Evolutionary conservation across 2,797 vertebrate species (phyloP).

Genomic region (Triplophysa bombifrons): DNA sequence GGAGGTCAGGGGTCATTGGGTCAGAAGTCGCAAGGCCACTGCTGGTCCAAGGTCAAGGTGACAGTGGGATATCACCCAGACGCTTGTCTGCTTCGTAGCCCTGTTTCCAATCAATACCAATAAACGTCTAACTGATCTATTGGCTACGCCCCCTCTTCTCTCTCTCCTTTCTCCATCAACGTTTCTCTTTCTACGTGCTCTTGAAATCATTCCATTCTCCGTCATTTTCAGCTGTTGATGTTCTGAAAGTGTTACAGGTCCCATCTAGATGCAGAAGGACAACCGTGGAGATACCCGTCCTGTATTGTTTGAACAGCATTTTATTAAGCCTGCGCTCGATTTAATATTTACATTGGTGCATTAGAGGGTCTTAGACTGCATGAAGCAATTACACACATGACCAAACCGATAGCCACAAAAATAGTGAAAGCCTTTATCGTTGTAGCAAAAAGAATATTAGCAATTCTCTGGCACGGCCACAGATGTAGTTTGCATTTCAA

Average conservation of each 20-base stretch:
- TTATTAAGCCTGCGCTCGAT: slow-evolving; percentile 77
- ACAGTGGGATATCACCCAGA: slow-evolving; percentile 76
- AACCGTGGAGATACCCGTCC: slow-evolving; percentile 68
- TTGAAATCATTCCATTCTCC: slow-evolving; percentile 31
- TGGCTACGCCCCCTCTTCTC: slow-evolving; percentile 47
- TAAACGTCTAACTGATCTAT: slow-evolving; percentile 81
- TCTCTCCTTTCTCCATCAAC: neutral
- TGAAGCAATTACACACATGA: slow-evolving; percentile 81
- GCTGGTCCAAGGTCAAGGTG: slow-evolving; percentile 92
- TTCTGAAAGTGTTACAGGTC: slow-evolving; percentile 53
- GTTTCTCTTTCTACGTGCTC: neutral
- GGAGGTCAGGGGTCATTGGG: slow-evolving; percentile 65
- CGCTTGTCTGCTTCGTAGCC: slow-evolving; percentile 83
- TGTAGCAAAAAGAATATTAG: slow-evolving; percentile 69
- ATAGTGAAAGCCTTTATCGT: slow-evolving; percentile 74
- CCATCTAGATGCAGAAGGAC: slow-evolving; percentile 71
- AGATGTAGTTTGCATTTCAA: slow-evolving; percentile 85
- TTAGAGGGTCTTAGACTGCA: slow-evolving; percentile 72
- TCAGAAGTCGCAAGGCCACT: slow-evolving; percentile 67
- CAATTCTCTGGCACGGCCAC: slow-evolving; percentile 69
- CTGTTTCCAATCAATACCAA: slow-evolving; percentile 89
- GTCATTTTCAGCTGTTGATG: slow-evolving; percentile 2
- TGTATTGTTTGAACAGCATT: slow-evolving; percentile 82
- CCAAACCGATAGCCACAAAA: slow-evolving; percentile 77
- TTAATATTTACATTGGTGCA: slow-evolving; percentile 79